A percentile compares a stretch with the other conserved stretches of the same genome.
Conservation (phyloP, 2,888 invertebrate species). For the Synanthedon andrenaeformis region DNA sequence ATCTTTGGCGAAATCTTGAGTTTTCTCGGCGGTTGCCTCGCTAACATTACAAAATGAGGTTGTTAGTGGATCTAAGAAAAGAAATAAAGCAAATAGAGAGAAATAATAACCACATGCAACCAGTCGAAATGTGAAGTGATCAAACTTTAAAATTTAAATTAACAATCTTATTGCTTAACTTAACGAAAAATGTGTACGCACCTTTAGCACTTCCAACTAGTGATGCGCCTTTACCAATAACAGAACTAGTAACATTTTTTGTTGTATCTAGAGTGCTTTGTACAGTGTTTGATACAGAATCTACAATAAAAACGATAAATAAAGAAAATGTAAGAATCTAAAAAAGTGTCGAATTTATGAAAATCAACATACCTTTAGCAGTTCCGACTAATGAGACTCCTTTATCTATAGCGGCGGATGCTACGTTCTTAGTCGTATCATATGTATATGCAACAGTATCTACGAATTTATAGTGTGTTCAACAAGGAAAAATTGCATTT, state of each 20-base stretch:
- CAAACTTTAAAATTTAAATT: too few species aligned
- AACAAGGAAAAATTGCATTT: not conserved
- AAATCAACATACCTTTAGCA: conserved; percentile 23
- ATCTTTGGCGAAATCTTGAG: conserved; percentile 15
- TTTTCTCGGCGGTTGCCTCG: conserved; percentile 16
- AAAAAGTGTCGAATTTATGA: not conserved
- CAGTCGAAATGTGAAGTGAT: not conserved
- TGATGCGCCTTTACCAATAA: conserved; percentile 50
- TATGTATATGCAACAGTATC: conserved; percentile 14
- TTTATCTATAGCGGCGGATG: conserved; percentile 18
- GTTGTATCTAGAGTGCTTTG: conserved; percentile 49
- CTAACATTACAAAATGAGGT: conserved; percentile 21
- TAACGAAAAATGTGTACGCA: conserved; percentile 6
- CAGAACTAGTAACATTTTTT: conserved; percentile 52
- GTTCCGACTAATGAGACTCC: conserved; percentile 15
- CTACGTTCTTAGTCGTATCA: conserved; percentile 21
- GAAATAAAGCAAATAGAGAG: conserved; percentile 10
- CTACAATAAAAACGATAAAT: conserved; percentile 13
- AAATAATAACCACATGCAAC: conserved; percentile 22
- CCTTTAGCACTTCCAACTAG: conserved; percentile 23
- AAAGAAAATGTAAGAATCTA: conserved; percentile 1
- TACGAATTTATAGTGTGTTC: conserved; percentile 1
- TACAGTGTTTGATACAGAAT: conserved; percentile 29
- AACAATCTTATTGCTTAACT: too few species aligned
- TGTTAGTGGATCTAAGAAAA: conserved; percentile 31